A percentile compares a stretch with the other conserved stretches of the same genome.
Conservation (phyloP, 2,797 vertebrate genomes). For the Setipinna tenuifilis region DNA sequence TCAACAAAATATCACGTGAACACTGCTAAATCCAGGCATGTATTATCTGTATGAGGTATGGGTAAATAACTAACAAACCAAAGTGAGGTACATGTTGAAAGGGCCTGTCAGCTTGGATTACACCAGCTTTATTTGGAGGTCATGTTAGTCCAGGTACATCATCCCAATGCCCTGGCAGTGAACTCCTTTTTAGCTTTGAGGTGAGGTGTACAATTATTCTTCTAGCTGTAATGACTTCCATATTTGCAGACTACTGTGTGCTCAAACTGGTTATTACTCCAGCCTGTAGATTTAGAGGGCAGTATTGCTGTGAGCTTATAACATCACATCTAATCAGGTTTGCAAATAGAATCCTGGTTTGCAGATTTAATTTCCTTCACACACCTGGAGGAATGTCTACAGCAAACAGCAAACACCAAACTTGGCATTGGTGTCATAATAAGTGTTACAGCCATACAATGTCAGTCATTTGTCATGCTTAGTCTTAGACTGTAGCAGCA, state of each 20-base stretch:
- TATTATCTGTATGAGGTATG: too few relatives aligned
- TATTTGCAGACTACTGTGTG: background rate
- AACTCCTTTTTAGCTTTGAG: background rate
- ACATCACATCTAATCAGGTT: background rate
- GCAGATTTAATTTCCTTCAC: slow-evolving; percentile 3
- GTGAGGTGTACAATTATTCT: background rate
- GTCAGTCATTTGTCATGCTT: background rate
- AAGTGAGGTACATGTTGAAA: background rate
- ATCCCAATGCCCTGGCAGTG: background rate
- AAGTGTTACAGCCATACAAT: background rate
- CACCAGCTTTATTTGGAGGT: background rate
- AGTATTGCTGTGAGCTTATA: background rate
- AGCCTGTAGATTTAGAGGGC: background rate
- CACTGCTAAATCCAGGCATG: too few relatives aligned
- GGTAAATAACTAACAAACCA: too few relatives aligned
- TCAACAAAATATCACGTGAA: too few relatives aligned
- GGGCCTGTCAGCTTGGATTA: too few relatives aligned
- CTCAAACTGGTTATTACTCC: background rate
- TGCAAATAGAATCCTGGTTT: background rate
- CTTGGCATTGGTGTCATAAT: background rate
- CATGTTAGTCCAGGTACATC: background rate
- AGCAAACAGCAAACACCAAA: background rate
- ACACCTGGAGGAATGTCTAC: background rate
- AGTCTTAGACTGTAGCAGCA: background rate
- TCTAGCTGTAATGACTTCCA: background rate